Conservation (phyloP, 2,113 vertebrate species). For the Montifringilla adamsi region DNA sequence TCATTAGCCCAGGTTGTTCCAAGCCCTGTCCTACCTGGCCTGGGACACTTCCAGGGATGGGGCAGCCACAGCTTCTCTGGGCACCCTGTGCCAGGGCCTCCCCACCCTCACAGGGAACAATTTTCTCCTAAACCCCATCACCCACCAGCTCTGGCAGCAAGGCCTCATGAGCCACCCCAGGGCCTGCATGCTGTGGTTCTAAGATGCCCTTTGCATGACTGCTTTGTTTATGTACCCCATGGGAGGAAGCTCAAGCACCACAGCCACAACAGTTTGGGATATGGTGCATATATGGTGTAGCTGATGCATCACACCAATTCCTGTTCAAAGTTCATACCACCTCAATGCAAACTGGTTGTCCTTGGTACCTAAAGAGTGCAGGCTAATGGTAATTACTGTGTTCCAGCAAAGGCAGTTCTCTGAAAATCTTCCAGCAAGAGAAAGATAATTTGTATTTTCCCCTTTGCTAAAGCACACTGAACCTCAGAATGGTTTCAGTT, state of each 20-base stretch:
- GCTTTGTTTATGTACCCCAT: not conserved
- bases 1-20: not conserved
- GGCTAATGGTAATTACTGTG: not conserved
- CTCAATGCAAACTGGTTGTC: not conserved
- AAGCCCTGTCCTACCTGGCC: accelerated
- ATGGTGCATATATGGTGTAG: accelerated
- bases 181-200: not conserved
- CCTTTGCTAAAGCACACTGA: not conserved
- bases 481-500: not conserved
- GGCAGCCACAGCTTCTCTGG: not conserved
- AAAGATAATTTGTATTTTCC: not conserved
- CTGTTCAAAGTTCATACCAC: not conserved
- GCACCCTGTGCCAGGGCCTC: not conserved
- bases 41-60: not conserved
- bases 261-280: not conserved
- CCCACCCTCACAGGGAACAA: not conserved
- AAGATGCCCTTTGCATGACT: not conserved
- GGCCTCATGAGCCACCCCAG: not conserved
- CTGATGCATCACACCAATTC: not conserved
- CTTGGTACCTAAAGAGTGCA: not conserved
- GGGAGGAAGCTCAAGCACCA: not conserved
- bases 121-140: not conserved
- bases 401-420: not conserved
- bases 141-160: not conserved
- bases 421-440: not conserved